These are phyloP conservation scores for Beroe forskalii DNA, from an alignment of 37 sponge, comb jelly and placozoan genomes.

Conservation along the genomic window DNA sequence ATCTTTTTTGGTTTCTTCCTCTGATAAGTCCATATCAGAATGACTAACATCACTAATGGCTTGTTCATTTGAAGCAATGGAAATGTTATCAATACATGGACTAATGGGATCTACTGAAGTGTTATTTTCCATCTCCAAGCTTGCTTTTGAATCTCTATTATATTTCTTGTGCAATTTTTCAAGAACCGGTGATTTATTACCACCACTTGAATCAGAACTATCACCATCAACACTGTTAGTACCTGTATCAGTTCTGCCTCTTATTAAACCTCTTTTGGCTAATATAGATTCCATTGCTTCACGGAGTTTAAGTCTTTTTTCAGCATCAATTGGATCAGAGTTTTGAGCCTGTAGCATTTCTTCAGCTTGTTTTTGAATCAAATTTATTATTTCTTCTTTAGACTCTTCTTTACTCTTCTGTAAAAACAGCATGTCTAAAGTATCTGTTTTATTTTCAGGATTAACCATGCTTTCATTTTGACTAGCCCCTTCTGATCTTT, in stretches of 20 bases:
- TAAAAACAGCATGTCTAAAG: too few relatives aligned
- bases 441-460: too few relatives aligned
- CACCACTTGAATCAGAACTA: conserved; percentile 44
- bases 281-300: conserved; percentile 33
- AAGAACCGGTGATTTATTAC: not conserved
- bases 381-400: not conserved
- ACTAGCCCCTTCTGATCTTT: too few relatives aligned
- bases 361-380: conserved; percentile 59
- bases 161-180: conserved; percentile 38
- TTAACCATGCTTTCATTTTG: too few relatives aligned
- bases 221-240: not conserved
- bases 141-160: not conserved
- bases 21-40: conserved; percentile 36
- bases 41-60: conserved; percentile 29
- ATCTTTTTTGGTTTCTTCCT: conserved; percentile 3
- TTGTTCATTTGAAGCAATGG: conserved; percentile 1
- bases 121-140: not conserved
- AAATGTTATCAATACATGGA: conserved; percentile 52
- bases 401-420: too few relatives aligned
- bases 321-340: conserved; percentile 26
- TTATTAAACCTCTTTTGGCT: conserved; percentile 16
- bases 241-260: not conserved
- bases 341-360: conserved; percentile 46
- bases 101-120: too few relatives aligned
- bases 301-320: conserved; percentile 14